Base-by-base conservation (phyloP, 2,888 invertebrate genomes). In the Philereme transversata region DNA sequence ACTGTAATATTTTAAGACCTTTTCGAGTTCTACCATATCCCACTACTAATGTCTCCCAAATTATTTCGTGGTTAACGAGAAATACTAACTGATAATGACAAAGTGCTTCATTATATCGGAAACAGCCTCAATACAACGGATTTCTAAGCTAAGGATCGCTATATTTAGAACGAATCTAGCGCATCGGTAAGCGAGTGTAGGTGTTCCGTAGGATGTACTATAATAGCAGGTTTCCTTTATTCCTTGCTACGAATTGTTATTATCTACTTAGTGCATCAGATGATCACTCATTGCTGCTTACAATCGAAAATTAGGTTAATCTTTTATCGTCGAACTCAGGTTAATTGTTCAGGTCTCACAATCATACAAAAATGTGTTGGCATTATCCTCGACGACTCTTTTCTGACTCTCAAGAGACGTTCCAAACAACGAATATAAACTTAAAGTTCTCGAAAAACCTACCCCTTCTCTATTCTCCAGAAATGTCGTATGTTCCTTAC, bases 121-220 rank as follows among this genome's bases (percentile, higher is more conserved):
- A 34, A 48, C 33, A 46, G 50, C 36, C 40, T 34, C 47, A 36
- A 47, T 2, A 22, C 46, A 36, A 46, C 7, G 52, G 52, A 62
- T 46, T 55, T 46, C 33, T 60, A 62, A 59, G 65, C 65, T 72
- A 69, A 77, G 71, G 70, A 74, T 64, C 73, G 70, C 78, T 81
- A 83, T 57, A 64, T 84, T 81, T 82, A 85, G 80, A 72, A 40
- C 41, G 70, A 76, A 87, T 83, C 79, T 88, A 84, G 86, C 85
- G 75, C 83, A 75, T 74, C 71, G 71, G 65, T 73, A 73, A 70
- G 74, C 69, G 65, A 67, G 72, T 75, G 82, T 82, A 77, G 77
- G 78, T 74, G 74, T 73, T 69, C 59, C 62, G 80, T 80, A 74
- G 81, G 77, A 78, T 68, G 72, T 70, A 60, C 8, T 8, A 71